Conservation (phyloP, 2,797 vertebrate genomes). For the Malacoraja senta region DNA sequence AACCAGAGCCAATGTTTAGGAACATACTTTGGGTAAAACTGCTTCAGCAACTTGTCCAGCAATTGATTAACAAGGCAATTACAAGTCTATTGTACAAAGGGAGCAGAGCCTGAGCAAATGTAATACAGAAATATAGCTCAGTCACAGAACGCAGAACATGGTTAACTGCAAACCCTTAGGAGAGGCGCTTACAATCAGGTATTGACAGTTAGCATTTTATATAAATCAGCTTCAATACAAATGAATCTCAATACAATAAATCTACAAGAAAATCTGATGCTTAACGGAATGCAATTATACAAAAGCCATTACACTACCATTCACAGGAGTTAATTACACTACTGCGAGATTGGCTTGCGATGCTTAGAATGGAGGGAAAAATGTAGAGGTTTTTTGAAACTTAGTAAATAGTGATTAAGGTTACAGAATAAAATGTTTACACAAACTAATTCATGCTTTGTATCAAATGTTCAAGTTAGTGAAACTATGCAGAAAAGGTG, state of each 20-base stretch:
- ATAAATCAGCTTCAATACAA: constrained; percentile 36
- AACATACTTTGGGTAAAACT: constrained; percentile 8
- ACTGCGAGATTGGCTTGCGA: constrained; percentile 21
- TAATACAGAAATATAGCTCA: not conserved
- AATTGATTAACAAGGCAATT: constrained; percentile 16
- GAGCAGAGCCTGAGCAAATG: constrained; percentile 12
- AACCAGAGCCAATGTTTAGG: not conserved
- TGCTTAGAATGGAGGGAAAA: not conserved
- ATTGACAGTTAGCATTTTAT: constrained; percentile 36
- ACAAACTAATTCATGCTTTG: constrained; percentile 29
- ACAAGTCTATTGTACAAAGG: not conserved
- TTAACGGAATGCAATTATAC: constrained; percentile 30
- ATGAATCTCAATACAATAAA: constrained; percentile 35
- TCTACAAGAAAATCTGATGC: constrained; percentile 23
- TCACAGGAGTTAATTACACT: not conserved
- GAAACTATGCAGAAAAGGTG: constrained; percentile 27
- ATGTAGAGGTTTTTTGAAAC: not conserved
- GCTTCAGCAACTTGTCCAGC: constrained; percentile 9
- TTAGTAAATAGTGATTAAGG: constrained; percentile 23
- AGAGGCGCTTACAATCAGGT: not conserved
- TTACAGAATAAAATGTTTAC: constrained; percentile 16
- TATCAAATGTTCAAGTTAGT: constrained; percentile 32
- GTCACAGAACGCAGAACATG: not conserved
- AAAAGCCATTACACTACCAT: constrained; percentile 22
- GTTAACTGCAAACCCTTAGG: not conserved